Conservation (phyloP, 2,797 vertebrate genomes). For the Acomys russatus region DNA sequence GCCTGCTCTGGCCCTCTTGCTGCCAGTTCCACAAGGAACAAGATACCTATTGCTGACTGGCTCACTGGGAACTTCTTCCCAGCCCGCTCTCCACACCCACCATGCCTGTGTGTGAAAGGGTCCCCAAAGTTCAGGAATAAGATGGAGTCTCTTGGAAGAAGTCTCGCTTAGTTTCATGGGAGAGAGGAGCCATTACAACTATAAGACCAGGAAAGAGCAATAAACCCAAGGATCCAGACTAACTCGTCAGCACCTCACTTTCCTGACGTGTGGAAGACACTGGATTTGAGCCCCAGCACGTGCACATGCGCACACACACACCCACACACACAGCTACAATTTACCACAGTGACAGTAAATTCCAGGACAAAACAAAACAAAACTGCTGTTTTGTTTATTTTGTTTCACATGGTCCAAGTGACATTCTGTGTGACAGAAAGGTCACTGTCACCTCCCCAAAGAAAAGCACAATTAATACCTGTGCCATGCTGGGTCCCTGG, state of each 20-base stretch:
- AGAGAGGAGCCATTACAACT: constrained; percentile 43
- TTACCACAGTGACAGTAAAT: background rate
- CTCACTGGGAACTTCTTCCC: background rate
- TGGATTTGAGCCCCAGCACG: background rate
- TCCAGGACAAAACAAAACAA: background rate
- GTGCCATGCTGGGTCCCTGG: background rate
- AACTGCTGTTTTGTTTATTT: background rate
- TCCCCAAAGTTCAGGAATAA: constrained; percentile 40
- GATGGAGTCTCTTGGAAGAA: constrained; percentile 8
- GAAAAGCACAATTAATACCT: background rate
- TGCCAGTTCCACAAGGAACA: constrained; percentile 72
- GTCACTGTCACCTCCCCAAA: background rate
- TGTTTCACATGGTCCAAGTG: background rate
- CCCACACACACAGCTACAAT: background rate
- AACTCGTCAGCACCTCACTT: no score
- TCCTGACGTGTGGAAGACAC: background rate
- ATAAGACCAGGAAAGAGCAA: background rate
- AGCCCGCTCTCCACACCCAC: background rate
- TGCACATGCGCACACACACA: no score
- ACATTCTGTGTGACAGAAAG: background rate
- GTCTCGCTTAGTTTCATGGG: constrained; percentile 26
- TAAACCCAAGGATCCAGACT: background rate
- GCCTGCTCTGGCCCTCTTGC: constrained; percentile 59
- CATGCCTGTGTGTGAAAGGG: background rate
- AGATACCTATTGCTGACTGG: constrained; percentile 49